Evolutionary conservation across 2,888 invertebrate species (phyloP).

Genomic region (Aspidiotus destructor): DNA sequence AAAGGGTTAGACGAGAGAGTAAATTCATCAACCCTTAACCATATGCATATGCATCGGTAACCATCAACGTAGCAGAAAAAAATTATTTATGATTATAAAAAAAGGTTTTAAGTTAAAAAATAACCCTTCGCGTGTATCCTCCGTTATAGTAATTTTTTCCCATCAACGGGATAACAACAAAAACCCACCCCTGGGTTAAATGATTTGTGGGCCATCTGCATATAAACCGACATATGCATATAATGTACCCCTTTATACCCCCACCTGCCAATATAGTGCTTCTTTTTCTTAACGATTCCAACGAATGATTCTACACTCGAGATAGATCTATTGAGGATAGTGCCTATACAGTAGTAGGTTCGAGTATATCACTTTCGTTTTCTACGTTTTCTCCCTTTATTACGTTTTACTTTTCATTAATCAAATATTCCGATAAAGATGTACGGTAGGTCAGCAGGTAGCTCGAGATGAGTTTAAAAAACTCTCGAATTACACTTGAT

Average conservation of each 20-base stretch:
- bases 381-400: not conserved
- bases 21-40: slow-evolving; percentile 33
- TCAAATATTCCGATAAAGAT: slow-evolving; percentile 20
- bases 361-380: slow-evolving; percentile 20
- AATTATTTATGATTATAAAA: slow-evolving; percentile 33
- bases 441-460: slow-evolving; percentile 16
- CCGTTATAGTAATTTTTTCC: slow-evolving; percentile 28
- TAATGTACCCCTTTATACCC: slow-evolving; percentile 32
- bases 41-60: slow-evolving; percentile 31
- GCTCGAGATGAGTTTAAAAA: slow-evolving; percentile 11
- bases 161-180: slow-evolving; percentile 32
- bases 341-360: slow-evolving; percentile 1
- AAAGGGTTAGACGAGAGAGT: slow-evolving; percentile 17
- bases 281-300: slow-evolving; percentile 32
- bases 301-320: slow-evolving; percentile 33
- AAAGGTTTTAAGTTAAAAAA: slow-evolving; percentile 33
- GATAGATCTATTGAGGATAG: slow-evolving; percentile 19
- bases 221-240: slow-evolving; percentile 33
- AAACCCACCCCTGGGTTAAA: slow-evolving; percentile 33
- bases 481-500: slow-evolving; percentile 23
- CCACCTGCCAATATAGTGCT: slow-evolving; percentile 32
- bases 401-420: slow-evolving; percentile 22
- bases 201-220: slow-evolving; percentile 33
- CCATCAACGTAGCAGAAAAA: slow-evolving; percentile 26
- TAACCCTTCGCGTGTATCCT: slow-evolving; percentile 29